Evolutionary conservation across 2,113 vertebrate species (phyloP).

Genomic region (Hypocryptadius cinnamomeus): DNA sequence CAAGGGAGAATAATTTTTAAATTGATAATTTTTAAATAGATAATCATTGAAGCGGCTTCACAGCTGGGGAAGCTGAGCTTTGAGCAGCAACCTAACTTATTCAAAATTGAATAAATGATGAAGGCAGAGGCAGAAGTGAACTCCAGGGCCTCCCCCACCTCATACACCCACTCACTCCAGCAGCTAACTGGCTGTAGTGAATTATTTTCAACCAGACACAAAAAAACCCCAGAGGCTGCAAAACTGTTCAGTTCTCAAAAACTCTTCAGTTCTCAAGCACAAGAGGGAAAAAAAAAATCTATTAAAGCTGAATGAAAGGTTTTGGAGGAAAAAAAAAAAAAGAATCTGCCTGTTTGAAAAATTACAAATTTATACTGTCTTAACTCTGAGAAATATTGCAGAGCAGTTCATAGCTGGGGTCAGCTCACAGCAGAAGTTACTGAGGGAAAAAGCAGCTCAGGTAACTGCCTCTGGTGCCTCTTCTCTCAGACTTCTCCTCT

Average conservation of each 20-base stretch:
- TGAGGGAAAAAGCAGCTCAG: background rate
- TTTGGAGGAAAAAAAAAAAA: background rate
- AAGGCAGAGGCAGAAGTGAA: background rate
- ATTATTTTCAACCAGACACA: background rate
- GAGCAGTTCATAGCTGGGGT: background rate
- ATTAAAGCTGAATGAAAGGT: background rate
- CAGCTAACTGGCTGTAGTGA: background rate
- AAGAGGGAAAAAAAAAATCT: background rate
- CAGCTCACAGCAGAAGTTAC: background rate
- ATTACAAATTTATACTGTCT: background rate
- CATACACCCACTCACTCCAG: background rate
- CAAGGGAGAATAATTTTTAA: background rate
- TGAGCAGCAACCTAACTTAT: background rate
- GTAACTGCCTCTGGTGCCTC: background rate
- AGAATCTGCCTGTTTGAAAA: background rate
- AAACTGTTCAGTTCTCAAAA: background rate
- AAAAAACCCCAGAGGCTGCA: background rate
- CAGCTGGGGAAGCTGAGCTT: background rate
- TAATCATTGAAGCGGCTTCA: background rate
- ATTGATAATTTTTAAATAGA: background rate
- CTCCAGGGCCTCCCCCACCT: background rate
- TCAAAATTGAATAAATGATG: background rate
- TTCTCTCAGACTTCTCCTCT: background rate
- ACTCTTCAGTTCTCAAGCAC: background rate
- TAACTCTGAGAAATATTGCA: background rate